These are phyloP conservation scores for Marcusenius ussheri DNA, from an alignment of 2,113 vertebrate genomes.

Conservation along the genomic window DNA sequence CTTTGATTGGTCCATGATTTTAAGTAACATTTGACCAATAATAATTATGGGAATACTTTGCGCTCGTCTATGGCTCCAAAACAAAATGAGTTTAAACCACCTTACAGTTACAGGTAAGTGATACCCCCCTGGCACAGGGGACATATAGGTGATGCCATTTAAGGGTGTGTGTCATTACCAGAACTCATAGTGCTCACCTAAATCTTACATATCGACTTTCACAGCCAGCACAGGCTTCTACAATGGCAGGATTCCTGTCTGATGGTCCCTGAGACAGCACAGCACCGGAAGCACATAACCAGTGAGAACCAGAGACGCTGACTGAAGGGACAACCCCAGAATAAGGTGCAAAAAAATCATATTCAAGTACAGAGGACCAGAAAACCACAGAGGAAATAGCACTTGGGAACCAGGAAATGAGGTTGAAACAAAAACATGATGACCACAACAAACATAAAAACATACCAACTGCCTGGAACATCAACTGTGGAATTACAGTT, in stretches of 20 bases:
- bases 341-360: background rate
- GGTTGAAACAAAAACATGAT: background rate
- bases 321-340: background rate
- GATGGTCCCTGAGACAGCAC: background rate
- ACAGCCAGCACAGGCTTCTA: background rate
- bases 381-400: background rate
- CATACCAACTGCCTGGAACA: background rate
- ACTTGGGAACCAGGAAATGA: background rate
- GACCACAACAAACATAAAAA: background rate
- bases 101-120: background rate
- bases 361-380: background rate
- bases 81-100: background rate
- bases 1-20: constrained; percentile 24
- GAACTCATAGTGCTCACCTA: background rate
- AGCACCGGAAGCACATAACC: background rate
- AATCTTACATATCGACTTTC: background rate
- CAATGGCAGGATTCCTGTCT: background rate
- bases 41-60: background rate
- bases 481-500: background rate
- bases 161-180: background rate
- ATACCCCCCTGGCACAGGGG: background rate
- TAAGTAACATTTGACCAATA: constrained; percentile 23
- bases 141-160: background rate
- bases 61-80: background rate
- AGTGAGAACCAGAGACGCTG: background rate